Evolutionary conservation across 2,113 vertebrate genomes (phyloP).

Genomic region (Amblyopsis rosae): DNA sequence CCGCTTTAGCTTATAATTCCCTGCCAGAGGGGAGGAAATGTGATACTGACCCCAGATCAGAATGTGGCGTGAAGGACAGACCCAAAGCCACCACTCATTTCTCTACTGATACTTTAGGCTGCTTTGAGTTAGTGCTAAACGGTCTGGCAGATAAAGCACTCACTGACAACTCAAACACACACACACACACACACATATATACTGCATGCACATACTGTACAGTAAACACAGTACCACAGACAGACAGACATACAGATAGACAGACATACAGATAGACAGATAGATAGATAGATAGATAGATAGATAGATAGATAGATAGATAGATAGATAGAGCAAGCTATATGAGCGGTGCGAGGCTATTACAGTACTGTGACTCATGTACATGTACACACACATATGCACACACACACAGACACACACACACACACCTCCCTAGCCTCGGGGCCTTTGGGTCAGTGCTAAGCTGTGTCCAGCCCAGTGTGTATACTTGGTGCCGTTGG

Average conservation of each 20-base stretch:
- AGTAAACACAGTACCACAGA: not conserved
- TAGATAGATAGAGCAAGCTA: not conserved
- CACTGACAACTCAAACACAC: slow-evolving; percentile 14
- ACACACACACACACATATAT: slow-evolving; percentile 18
- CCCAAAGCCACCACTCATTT: slow-evolving; percentile 33
- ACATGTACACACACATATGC: not conserved
- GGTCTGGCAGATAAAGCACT: slow-evolving; percentile 27
- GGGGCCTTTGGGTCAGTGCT: slow-evolving; percentile 42
- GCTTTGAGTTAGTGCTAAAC: slow-evolving; percentile 20
- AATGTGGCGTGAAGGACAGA: slow-evolving; percentile 28
- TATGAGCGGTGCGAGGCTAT: not conserved
- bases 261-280: too few species aligned
- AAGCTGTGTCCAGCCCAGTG: slow-evolving; percentile 29
- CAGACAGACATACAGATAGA: slow-evolving; percentile 9
- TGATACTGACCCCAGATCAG: slow-evolving; percentile 46
- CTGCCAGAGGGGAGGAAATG: slow-evolving; percentile 38
- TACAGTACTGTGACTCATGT: not conserved
- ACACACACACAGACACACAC: slow-evolving; percentile 20
- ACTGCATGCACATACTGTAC: slow-evolving; percentile 2
- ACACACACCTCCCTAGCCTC: not conserved
- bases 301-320: too few species aligned
- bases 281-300: too few species aligned
- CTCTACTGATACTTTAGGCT: slow-evolving; percentile 32
- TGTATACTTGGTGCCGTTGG: slow-evolving; percentile 30
- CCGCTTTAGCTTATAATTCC: slow-evolving; percentile 45